Evolutionary conservation across 1,140 invertebrate genomes (phyloP).

Genomic region (Aricia agestis): DNA sequence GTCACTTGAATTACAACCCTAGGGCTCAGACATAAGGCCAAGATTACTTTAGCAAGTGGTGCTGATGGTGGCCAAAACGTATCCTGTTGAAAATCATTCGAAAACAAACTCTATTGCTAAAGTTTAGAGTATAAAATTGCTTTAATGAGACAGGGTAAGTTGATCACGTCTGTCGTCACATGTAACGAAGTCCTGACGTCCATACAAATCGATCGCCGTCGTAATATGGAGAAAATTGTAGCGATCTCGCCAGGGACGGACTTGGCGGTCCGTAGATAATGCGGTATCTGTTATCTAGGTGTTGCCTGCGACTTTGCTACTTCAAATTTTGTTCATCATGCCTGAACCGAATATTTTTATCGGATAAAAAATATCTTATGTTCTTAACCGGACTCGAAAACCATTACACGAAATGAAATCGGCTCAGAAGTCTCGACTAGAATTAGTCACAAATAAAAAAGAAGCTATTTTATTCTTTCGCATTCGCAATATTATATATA

Average conservation of each 20-base stretch:
- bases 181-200: conserved; percentile 52
- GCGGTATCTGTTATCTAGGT: no score
- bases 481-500: no score
- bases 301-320: no score
- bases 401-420: no score
- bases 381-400: no score
- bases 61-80: background rate
- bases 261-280: conserved; percentile 9
- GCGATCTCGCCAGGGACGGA: conserved; percentile 43
- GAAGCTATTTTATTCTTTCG: no score
- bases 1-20: conserved; percentile 21
- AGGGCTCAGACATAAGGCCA: background rate
- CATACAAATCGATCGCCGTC: conserved; percentile 57
- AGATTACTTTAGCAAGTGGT: background rate
- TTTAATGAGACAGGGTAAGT: conserved; percentile 17
- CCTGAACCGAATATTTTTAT: no score
- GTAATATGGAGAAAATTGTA: conserved; percentile 72
- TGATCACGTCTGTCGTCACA: conserved; percentile 60
- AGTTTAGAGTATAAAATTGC: conserved; percentile 31
- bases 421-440: no score
- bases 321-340: background rate
- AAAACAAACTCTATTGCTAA: conserved; percentile 32
- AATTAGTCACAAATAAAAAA: no score
- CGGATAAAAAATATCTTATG: no score
- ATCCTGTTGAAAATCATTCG: conserved; percentile 21